phyloP scores from a whole-genome alignment of 2,797 vertebrate species.

The Phaenicophaeus curvirostris region DNA sequence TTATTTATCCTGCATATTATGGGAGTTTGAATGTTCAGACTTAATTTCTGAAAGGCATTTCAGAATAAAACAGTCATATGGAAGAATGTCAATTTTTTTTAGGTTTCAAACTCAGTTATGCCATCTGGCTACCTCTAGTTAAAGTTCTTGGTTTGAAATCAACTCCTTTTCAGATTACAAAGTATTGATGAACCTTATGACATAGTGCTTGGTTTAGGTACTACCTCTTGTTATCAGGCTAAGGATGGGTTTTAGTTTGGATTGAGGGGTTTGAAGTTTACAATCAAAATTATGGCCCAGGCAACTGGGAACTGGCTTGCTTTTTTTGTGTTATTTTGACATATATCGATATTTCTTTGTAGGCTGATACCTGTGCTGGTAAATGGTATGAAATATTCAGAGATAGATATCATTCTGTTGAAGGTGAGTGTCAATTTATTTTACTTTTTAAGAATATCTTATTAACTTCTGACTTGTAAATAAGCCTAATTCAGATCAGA shows the following conservation, averaged over 20 bases:
- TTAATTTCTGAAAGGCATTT: not conserved
- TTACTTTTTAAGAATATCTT: not conserved
- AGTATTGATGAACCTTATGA: not conserved
- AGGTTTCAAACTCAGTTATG: not conserved
- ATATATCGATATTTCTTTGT: constrained; percentile 28
- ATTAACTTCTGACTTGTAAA: not conserved
- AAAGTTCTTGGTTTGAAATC: not conserved
- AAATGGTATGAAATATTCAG: constrained; percentile 98
- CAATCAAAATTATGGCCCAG: not conserved
- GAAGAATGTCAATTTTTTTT: not conserved
- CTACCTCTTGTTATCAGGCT: not conserved
- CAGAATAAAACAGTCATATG: not conserved
- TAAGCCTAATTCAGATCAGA: not conserved
- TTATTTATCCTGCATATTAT: not conserved
- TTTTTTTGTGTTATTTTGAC: not conserved
- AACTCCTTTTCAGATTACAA: not conserved
- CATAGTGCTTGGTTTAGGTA: not conserved
- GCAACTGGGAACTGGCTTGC: not conserved
- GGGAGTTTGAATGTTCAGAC: not conserved
- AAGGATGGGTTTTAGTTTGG: not conserved
- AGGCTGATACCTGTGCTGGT: constrained; percentile 95
- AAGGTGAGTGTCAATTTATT: constrained; percentile 83
- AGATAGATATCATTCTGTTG: constrained; percentile 97
- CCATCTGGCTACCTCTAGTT: not conserved
- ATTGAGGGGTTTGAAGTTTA: not conserved